These are phyloP conservation scores for Falco punctatus DNA, from an alignment of 2,113 vertebrate genomes.

Conservation along the genomic window DNA sequence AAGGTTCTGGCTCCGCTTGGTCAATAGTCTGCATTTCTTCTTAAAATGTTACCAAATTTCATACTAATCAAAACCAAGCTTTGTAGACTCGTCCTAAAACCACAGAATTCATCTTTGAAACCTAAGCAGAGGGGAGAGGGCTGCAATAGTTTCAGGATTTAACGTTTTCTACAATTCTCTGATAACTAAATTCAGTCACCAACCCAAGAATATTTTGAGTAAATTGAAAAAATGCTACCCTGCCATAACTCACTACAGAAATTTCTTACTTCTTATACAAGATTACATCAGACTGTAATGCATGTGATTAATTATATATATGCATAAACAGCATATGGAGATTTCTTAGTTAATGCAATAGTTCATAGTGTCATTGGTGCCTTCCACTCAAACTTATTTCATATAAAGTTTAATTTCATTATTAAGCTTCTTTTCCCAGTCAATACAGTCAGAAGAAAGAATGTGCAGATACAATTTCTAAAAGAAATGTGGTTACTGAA, in stretches of 20 bases:
- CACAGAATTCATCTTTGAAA: not conserved
- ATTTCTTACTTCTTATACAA: not conserved
- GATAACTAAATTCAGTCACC: not conserved
- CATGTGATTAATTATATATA: not conserved
- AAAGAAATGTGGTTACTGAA: not conserved
- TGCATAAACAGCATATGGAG: not conserved
- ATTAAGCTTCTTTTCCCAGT: not conserved
- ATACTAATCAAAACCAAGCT: not conserved
- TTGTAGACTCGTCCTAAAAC: not conserved
- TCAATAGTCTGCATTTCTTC: not conserved
- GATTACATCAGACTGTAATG: not conserved
- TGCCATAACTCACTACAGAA: not conserved
- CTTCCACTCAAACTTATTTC: not conserved
- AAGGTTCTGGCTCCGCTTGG: not conserved
- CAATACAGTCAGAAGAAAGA: not conserved
- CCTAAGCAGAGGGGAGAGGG: not conserved
- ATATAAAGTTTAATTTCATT: not conserved
- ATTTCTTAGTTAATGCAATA: not conserved
- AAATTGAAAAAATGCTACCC: not conserved
- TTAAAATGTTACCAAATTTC: not conserved
- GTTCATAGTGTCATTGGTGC: not conserved
- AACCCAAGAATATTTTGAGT: not conserved
- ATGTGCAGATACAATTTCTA: not conserved
- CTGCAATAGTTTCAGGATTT: not conserved
- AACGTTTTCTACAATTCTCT: not conserved